Evolutionary conservation across 2,888 invertebrate genomes (phyloP), one percentile per base, ranked within the genome.

Genomic region (Orgyia antiqua): DNA sequence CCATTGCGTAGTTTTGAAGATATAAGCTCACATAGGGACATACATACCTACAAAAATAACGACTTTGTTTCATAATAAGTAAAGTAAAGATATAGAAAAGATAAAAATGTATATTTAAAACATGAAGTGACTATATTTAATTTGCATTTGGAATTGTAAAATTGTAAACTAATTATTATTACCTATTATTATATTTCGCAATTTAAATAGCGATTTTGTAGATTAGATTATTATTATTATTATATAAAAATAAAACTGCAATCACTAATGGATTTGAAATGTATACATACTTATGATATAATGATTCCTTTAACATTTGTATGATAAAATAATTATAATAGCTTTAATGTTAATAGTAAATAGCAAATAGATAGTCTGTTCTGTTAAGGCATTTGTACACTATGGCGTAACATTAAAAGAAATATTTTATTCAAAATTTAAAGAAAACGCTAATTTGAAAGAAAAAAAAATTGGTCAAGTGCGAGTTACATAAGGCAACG

Each of bases 201-300:
- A 13, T 24, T 6, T 24, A 56, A 32, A 61, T 74, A 73, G 71
- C 57, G 33, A 54, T 52, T 44, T 48, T 49, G 68, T 71, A 72
- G 63, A 50, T 24, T 20, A 54, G 52, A 45, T 46, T 15, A 15
- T 15, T 6, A 4, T 4, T 24, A 13, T 10, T 13, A 13, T 24
- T 49, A 56, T 49, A 62, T 52, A 51, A 44, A 63, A 64, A 54
- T 48, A 62, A 56, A 68, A 78, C 82, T 83, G 82, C 82, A 83
- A 76, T 66, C 83, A 83, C 83, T 80, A 73, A 83, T 41, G 83
- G 83, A 84, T 84, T 84, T 84, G 83, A 83, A 69, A 51, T 60
- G 49, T 61, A 63, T 61, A 54, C 54, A 68, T 63, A 65, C 39
- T 56, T 40, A 58, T 51, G 36, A 58, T 54, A 51, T 52, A 57